Evolutionary conservation across 1,140 invertebrate species (phyloP).

Genomic region (Argopecten irradians): DNA sequence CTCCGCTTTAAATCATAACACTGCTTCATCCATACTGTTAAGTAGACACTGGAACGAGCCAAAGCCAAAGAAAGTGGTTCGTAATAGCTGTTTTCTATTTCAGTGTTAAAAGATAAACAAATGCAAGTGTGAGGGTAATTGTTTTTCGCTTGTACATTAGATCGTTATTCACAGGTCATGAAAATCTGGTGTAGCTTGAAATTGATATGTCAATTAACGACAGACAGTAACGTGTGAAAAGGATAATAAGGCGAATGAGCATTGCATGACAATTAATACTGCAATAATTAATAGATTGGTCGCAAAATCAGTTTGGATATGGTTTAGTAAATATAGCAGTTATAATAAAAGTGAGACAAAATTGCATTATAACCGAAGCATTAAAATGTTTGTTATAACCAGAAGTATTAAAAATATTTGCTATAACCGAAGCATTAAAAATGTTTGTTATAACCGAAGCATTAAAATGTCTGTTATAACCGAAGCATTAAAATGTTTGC

Average conservation of each 20-base stretch:
- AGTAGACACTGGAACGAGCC: not conserved
- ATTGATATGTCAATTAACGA: not conserved
- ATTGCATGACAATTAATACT: conserved; percentile 69
- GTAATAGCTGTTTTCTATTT: not conserved
- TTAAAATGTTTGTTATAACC: too few relatives aligned
- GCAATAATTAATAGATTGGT: too few relatives aligned
- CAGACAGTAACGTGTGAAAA: not conserved
- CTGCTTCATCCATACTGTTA: not conserved
- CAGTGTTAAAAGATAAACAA: not conserved
- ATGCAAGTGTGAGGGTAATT: not conserved
- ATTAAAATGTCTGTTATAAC: too few relatives aligned
- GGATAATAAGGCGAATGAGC: not conserved
- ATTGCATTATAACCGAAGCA: too few relatives aligned
- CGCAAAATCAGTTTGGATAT: too few relatives aligned
- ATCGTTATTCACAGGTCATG: not conserved
- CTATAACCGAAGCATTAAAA: too few relatives aligned
- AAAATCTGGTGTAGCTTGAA: not conserved
- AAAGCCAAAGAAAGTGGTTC: not conserved
- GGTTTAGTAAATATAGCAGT: too few relatives aligned
- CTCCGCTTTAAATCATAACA: not conserved
- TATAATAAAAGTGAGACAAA: too few relatives aligned
- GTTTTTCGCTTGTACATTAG: not conserved
- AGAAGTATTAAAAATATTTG: too few relatives aligned
- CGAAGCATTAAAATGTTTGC: too few relatives aligned
- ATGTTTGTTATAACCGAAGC: too few relatives aligned